phyloP scores from a whole-genome alignment of 2,113 vertebrate species.

The Ceyx cyanopectus region DNA sequence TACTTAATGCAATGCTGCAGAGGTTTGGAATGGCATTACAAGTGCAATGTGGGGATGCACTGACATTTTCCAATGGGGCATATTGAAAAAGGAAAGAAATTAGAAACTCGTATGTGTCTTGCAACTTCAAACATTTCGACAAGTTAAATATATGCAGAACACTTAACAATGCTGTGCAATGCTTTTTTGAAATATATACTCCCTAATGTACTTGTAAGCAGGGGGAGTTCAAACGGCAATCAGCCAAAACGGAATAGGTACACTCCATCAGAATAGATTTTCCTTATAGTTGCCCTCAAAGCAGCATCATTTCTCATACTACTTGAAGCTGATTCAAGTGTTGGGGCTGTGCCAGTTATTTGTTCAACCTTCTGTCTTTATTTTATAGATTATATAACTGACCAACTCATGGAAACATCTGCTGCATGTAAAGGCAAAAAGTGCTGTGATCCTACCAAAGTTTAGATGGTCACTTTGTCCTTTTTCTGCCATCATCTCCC shows the following conservation, averaged over 20 bases:
- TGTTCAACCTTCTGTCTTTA: conserved; percentile 66
- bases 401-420: conserved; percentile 74
- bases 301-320: conserved; percentile 72
- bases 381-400: conserved; percentile 72
- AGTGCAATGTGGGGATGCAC: neutral
- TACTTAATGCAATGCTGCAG: neutral
- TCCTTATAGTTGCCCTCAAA: conserved; percentile 60
- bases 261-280: conserved; percentile 48
- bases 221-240: conserved; percentile 71
- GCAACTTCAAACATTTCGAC: conserved; percentile 19
- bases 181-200: conserved; percentile 52
- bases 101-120: conserved; percentile 38
- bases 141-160: conserved; percentile 27
- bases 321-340: conserved; percentile 63
- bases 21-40: neutral
- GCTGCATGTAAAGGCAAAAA: conserved; percentile 60
- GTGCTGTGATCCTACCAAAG: conserved; percentile 23
- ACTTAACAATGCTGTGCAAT: neutral
- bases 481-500: conserved; percentile 9
- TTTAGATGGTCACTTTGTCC: conserved; percentile 13
- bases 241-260: conserved; percentile 71
- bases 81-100: conserved; percentile 46
- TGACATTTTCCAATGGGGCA: conserved; percentile 1
- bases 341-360: conserved; percentile 70
- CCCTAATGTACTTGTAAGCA: conserved; percentile 55